phyloP scores from a whole-genome alignment of 2,888 invertebrate species.

The Bursaphelenchus okinawaensis region DNA sequence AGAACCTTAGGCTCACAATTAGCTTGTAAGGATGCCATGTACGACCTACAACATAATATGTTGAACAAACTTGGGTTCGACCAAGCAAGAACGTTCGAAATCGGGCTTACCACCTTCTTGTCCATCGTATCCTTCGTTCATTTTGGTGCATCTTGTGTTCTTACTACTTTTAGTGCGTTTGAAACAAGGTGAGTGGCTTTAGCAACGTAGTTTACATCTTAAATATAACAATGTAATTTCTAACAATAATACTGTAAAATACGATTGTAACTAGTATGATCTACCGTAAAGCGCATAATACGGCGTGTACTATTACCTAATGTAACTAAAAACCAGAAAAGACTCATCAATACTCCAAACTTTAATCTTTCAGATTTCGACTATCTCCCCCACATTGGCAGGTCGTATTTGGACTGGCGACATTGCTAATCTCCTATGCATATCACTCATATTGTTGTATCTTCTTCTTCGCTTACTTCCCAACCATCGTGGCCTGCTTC shows the following conservation, averaged over 20 bases:
- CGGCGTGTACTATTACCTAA: too few species aligned
- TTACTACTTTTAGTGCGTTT: constrained; percentile 23
- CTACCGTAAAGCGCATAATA: too few species aligned
- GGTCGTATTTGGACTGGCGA: constrained; percentile 15
- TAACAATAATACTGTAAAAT: too few species aligned
- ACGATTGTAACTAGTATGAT: too few species aligned
- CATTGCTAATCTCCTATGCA: constrained; percentile 17
- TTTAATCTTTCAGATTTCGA: constrained; percentile 19
- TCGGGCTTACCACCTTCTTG: constrained; percentile 20
- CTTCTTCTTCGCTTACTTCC: constrained; percentile 25
- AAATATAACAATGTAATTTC: too few species aligned
- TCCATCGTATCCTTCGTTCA: constrained; percentile 23
- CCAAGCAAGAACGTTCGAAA: constrained; percentile 3
- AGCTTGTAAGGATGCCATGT: constrained; percentile 15
- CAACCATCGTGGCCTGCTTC: constrained; percentile 26
- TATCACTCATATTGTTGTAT: constrained; percentile 28
- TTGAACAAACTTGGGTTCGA: constrained; percentile 2
- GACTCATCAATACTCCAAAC: too few species aligned
- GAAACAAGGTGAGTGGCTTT: constrained; percentile 13
- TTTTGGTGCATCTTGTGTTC: constrained; percentile 19
- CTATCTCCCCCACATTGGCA: constrained; percentile 23
- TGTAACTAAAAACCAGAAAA: too few species aligned
- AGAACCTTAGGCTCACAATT: constrained; percentile 21
- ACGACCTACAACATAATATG: constrained; percentile 3
- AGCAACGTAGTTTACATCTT: neutral